Percentiles rank a stretch among this genome's conserved stretches.
Evolutionary conservation across 2,888 invertebrate genomes (phyloP).

Genomic region (Chydorus sphaericus): DNA sequence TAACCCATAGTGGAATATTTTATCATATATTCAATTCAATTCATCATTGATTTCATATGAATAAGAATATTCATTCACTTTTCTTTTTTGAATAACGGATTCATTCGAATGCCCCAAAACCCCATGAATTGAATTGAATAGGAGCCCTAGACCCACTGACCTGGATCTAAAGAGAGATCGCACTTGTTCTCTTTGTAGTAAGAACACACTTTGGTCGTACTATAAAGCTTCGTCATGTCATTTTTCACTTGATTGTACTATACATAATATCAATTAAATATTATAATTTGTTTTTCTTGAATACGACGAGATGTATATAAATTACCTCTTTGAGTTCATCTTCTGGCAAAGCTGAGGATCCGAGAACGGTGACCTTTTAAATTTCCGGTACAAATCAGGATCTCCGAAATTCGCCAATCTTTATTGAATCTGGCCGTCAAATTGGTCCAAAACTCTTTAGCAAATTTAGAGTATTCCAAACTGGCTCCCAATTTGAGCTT

Average conservation of each 20-base stretch:
- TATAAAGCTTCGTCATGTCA: slow-evolving; percentile 60
- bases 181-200: slow-evolving; percentile 55
- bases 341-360: slow-evolving; percentile 53
- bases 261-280: background rate
- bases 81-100: too few species aligned
- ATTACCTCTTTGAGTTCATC: slow-evolving; percentile 33
- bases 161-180: slow-evolving; percentile 56
- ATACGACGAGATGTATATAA: too few species aligned
- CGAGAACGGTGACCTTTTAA: slow-evolving; percentile 55
- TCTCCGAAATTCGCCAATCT: slow-evolving; percentile 58
- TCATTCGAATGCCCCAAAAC: too few species aligned
- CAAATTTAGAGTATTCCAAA: slow-evolving; percentile 35
- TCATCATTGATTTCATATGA: too few species aligned
- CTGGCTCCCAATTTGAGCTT: slow-evolving; percentile 26
- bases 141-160: slow-evolving; percentile 34
- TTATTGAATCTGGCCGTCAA: slow-evolving; percentile 39
- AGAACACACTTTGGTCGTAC: slow-evolving; percentile 62
- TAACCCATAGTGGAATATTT: too few species aligned
- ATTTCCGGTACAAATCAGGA: slow-evolving; percentile 52
- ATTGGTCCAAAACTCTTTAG: slow-evolving; percentile 48
- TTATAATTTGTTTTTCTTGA: background rate
- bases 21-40: background rate
- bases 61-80: background rate
- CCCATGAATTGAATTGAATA: too few species aligned
- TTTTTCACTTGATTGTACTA: slow-evolving; percentile 34